Evolutionary conservation across 2,797 vertebrate genomes (phyloP).

Genomic region (Crenichthys baileyi): DNA sequence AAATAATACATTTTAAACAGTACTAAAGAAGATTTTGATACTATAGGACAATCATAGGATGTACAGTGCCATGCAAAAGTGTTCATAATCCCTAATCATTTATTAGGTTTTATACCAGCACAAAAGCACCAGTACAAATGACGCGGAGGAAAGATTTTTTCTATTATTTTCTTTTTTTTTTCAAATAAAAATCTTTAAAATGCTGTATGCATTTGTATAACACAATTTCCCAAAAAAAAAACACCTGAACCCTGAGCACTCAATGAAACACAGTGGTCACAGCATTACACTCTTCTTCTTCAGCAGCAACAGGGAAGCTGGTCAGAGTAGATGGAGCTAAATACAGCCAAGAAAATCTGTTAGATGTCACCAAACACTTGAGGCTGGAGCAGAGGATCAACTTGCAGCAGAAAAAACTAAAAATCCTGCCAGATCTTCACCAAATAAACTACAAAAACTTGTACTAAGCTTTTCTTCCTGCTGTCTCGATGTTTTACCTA

Average conservation of each 20-base stretch:
- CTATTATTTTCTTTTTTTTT: neutral
- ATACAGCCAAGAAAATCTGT: neutral
- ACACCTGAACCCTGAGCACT: neutral
- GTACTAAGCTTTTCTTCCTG: no score
- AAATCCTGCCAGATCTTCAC: neutral
- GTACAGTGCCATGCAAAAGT: neutral
- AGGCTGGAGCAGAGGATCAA: neutral
- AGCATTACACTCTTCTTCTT: neutral
- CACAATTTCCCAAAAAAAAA: neutral
- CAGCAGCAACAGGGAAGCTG: neutral
- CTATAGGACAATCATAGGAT: neutral
- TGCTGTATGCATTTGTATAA: neutral
- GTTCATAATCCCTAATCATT: neutral
- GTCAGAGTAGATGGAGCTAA: neutral
- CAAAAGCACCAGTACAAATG: neutral
- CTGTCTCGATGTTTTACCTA: no score
- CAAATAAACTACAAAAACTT: no score
- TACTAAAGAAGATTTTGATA: neutral
- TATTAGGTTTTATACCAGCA: neutral
- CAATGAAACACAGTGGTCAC: neutral
- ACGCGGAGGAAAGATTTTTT: neutral
- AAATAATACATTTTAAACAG: neutral
- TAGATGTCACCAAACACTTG: neutral
- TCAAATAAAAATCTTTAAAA: neutral
- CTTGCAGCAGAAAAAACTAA: neutral